Base-by-base conservation (phyloP, 92 coral and sea anemone genomes). In the Hydrozoanthus gracilis region DNA sequence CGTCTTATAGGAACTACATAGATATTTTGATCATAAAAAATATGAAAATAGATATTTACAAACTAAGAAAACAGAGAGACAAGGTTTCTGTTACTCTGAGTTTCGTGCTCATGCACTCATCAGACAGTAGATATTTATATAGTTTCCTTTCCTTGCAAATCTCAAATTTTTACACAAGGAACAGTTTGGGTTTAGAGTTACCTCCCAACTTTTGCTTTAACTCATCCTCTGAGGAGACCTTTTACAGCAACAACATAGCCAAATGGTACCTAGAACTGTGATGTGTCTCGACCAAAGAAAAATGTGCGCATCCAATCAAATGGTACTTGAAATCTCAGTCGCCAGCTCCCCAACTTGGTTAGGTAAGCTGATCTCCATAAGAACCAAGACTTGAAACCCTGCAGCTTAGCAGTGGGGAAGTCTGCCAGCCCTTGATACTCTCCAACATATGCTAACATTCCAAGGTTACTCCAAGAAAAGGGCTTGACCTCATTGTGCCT, bases 291-390 rank as follows among this genome's bases (percentile, higher is more conserved):
- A 46, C 99, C 99, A 91, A 95, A 96, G 56, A 96, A 83, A 64
- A 96, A 95, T 49, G 99, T 93, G 58, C 99, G 92, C 83, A 94
- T 89, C 99, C 99, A 96, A 74, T 96, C 99, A 92, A 93, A 96
- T 4, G 99, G 99, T 4, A 96, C 99, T 91, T 96, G 99, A 51
- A 96, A 94, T 73, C 99, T 86, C 51, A 89, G 88, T 73, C 99
- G 83, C 98, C 98, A 96, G 62, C 93, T 96, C 3, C 99, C 99
- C 9, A 96, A 89, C 90, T 95, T 96, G 39, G 99, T 96, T 56
- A 96, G 90, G 82, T 96, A 96, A 9, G 95, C 99, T 0, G 99
- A 96, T 65, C 99, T 91, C 99, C 99, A 96, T 69, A 96, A 80
- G 51, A 96, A 66, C 99, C 99, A 96, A 1, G 99, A 95, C 87